These are phyloP conservation scores for Ommatoiulus sabulosus DNA, from an alignment of 2,888 invertebrate species.

Conservation along the genomic window DNA sequence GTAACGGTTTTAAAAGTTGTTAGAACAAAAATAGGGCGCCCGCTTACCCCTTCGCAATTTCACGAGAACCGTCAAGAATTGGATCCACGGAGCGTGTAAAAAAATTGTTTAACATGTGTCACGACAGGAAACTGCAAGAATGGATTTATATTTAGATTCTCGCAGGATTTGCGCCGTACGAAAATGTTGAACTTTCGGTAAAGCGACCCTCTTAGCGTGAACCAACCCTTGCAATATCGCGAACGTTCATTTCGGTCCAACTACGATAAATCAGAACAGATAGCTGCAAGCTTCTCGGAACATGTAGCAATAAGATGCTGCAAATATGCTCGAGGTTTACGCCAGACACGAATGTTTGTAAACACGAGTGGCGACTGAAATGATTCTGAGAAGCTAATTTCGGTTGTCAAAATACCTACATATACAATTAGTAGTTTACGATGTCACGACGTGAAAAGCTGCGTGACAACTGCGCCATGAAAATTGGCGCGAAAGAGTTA, in stretches of 20 bases:
- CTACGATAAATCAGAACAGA: not conserved
- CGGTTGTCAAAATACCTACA: not conserved
- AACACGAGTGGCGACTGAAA: not conserved
- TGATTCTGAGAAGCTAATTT: not conserved
- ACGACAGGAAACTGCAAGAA: not conserved
- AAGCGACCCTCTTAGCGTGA: not conserved
- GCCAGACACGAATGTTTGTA: not conserved
- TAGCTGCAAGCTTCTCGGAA: too few relatives aligned
- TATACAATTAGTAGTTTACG: not conserved
- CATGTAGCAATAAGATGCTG: not conserved
- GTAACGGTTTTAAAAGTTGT: not conserved
- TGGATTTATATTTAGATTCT: not conserved
- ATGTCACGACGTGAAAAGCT: not conserved
- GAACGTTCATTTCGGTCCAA: not conserved
- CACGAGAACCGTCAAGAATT: not conserved
- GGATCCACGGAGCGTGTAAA: not conserved
- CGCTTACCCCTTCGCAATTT: not conserved
- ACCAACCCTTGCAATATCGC: not conserved
- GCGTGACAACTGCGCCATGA: not conserved
- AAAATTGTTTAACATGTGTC: not conserved
- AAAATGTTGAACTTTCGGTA: not conserved
- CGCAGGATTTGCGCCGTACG: not conserved
- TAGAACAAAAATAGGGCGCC: not conserved
- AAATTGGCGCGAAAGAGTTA: not conserved
- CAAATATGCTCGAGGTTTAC: not conserved